Evolutionary conservation across 1,140 invertebrate species (phyloP), one percentile per base, ranked within the genome.

Genomic region (Nephila pilipes): DNA sequence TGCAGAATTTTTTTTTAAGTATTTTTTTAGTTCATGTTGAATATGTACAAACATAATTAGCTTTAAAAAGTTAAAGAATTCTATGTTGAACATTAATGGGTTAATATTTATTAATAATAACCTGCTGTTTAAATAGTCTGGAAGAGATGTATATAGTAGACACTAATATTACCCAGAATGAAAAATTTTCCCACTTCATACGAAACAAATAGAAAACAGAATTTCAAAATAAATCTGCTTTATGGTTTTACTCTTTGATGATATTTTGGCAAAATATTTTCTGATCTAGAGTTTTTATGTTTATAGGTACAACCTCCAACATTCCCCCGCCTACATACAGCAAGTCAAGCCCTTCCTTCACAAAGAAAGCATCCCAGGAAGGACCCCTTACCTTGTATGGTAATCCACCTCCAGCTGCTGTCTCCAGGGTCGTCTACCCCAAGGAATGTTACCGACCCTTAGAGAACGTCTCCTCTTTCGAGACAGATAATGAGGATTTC

Each of bases 371-470:
- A 22, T 18, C 60, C 57, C 57, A 69, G 5, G 20, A 60, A 8
- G 46, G 29, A 0, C 18, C 29, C 1, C 38, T 38, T 38, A 18
- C 18, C 20, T 16, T 75, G 29, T 29, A 12, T 14, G 32, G 14
- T 20, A 18, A 75, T 16, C n/a, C 87, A 79, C 46, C 46, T 38
- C 20, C 88, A 32, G 16, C 63, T n/a, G 57, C 85, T n/a, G 87
- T 88, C 14, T 90, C 89, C 12, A 46, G 90, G 29, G 91, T 93
- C 4, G 91, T 93, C 16, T 93, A 93, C 55, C 91, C 91, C 22
- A 87, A 65, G 29, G 91, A 93, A 22, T 93, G 91, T 20, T 93
- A 93, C 60, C n/a, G 85, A 20, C 83, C 83, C 3, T 20, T 46
- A 3, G 60, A 85, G 0, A 90, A 83, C 25, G 20, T 83, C 16